Evolutionary conservation across 2,113 vertebrate species (phyloP).

Genomic region (Picathartes gymnocephalus): DNA sequence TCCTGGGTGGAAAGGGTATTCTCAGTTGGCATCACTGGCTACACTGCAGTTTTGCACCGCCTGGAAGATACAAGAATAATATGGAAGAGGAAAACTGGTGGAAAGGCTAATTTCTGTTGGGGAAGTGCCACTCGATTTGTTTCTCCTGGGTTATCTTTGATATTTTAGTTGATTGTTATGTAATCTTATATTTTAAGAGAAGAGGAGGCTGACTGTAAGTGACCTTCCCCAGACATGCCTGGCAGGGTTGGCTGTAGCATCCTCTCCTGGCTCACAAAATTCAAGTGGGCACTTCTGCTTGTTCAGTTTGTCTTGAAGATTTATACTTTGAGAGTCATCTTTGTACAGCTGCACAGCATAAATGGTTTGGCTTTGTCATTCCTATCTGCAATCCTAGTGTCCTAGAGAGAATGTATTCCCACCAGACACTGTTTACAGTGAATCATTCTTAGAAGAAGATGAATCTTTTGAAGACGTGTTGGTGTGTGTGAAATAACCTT

Average conservation of each 20-base stretch:
- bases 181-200: neutral
- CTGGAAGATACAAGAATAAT: neutral
- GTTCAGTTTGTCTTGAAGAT: neutral
- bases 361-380: neutral
- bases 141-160: neutral
- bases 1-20: neutral
- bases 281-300: neutral
- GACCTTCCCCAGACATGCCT: neutral
- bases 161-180: neutral
- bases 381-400: neutral
- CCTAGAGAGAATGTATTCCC: neutral
- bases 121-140: accelerated
- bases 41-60: neutral
- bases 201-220: neutral
- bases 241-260: neutral
- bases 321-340: neutral
- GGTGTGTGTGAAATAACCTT: neutral
- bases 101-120: neutral
- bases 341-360: neutral
- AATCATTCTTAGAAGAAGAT: neutral
- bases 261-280: neutral
- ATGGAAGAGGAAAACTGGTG: neutral
- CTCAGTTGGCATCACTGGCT: neutral
- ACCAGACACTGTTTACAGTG: neutral
- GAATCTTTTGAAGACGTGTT: neutral